Evolutionary conservation across 2,113 vertebrate species (phyloP).

Genomic region (Typhlomys cinereus): DNA sequence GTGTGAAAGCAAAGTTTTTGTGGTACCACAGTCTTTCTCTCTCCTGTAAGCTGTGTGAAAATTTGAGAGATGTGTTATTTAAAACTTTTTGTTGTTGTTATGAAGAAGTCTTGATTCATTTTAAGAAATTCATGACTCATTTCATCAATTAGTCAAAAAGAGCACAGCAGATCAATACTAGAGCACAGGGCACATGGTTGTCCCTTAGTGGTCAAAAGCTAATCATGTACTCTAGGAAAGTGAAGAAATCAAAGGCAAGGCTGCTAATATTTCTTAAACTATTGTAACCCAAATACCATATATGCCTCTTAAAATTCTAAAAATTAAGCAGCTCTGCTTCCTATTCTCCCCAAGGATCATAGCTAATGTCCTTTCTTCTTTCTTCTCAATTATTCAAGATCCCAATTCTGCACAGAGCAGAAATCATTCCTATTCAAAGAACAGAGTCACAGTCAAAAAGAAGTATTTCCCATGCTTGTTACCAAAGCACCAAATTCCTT

Average conservation of each 20-base stretch:
- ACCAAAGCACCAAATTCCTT: neutral
- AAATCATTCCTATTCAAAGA: slow-evolving; percentile 54
- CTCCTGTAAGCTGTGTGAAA: neutral
- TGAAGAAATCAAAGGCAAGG: neutral
- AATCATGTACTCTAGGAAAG: neutral
- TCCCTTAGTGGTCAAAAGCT: slow-evolving; percentile 22
- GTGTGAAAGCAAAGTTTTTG: slow-evolving; percentile 42
- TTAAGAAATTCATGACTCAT: neutral
- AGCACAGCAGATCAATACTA: neutral
- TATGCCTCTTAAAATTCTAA: neutral
- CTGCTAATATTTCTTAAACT: neutral
- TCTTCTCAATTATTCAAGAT: slow-evolving; percentile 12
- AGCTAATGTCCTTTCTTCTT: slow-evolving; percentile 44
- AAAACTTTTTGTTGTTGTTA: neutral
- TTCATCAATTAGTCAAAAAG: neutral
- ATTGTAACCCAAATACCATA: neutral
- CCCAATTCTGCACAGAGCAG: slow-evolving; percentile 21
- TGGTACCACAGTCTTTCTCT: slow-evolving; percentile 16
- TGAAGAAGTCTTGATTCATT: neutral
- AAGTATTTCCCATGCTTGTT: neutral
- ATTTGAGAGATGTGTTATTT: slow-evolving; percentile 6
- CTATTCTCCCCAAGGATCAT: neutral
- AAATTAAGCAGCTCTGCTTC: neutral
- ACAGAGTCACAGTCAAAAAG: slow-evolving; percentile 39
- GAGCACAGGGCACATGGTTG: neutral